Evolutionary conservation across 2,888 invertebrate genomes (phyloP).

Genomic region (Hartigia nigra): DNA sequence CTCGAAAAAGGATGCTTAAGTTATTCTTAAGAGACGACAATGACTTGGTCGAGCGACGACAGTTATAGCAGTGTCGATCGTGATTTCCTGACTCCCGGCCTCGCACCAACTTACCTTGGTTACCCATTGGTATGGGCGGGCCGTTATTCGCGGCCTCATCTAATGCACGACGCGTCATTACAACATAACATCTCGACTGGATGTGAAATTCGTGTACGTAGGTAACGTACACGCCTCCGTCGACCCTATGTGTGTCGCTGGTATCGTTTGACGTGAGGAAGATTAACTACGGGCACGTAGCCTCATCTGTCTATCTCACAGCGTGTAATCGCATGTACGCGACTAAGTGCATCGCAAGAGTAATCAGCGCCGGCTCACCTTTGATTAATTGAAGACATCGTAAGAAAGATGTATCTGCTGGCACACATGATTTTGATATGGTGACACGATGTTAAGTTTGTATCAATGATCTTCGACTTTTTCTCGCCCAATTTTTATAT

Average conservation of each 20-base stretch:
- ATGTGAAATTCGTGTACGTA: conserved; percentile 21
- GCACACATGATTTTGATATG: background rate
- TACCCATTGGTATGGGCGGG: conserved; percentile 33
- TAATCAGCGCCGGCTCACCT: conserved; percentile 56
- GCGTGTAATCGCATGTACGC: conserved; percentile 61
- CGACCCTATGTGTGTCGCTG: conserved; percentile 38
- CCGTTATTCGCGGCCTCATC: conserved; percentile 32
- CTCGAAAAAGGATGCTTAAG: conserved; percentile 9
- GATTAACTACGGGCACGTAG: conserved; percentile 60
- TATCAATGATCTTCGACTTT: background rate
- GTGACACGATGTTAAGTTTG: background rate
- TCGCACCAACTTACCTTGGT: conserved; percentile 25
- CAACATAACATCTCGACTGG: conserved; percentile 14
- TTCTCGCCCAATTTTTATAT: background rate
- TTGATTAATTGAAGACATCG: conserved; percentile 56
- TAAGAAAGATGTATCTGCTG: conserved; percentile 29
- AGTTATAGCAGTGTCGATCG: conserved; percentile 33
- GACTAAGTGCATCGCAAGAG: conserved; percentile 60
- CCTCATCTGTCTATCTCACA: conserved; percentile 60
- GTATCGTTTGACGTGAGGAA: conserved; percentile 57
- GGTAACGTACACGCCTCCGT: background rate
- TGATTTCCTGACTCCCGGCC: conserved; percentile 46
- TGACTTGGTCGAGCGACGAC: conserved; percentile 17
- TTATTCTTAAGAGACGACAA: conserved; percentile 19
- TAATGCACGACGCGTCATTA: conserved; percentile 32